Evolutionary conservation across 1,140 invertebrate species (phyloP), one percentile per base, ranked within the genome.

Genomic region (Drepana arcuata): DNA sequence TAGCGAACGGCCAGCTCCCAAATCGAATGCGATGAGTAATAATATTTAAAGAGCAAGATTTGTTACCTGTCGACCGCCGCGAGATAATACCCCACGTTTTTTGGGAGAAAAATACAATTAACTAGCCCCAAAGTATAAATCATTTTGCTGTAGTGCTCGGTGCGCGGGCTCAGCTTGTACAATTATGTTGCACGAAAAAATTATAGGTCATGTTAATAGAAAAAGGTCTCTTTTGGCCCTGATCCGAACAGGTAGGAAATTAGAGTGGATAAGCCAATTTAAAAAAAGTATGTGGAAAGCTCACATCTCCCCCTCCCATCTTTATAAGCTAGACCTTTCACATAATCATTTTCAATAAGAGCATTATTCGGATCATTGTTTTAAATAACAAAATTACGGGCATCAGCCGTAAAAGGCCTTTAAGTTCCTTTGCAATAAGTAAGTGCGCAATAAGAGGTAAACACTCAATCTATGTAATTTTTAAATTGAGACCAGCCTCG

Each of bases 21-120:
- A 79, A 78, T 79, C 74, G 71, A 77, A 74, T 73, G 51, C 78
- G 74, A 78, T 82, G 78, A 82, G 73, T 82, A 82, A 81, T 77
- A 78, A 68, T 81, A 79, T 79, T 79, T 77, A 75, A 79, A 75
- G 79, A 78, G 66, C 58, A 73, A 78, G 72, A 81, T 79, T 78
- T 81, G 70, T 77, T 78, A 78, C 78, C 78, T 82, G 78, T 82
- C 71, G 58, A 52, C 62, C 67, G 61, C 40, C 46, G 48, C 47
- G 47, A 77, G 70, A 78, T 78, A 75, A 77, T 70, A 59, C 68
- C 54, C 56, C 36, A 43, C 44, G 55, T 71, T 73, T 78, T 79
- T 77, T 74, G 50, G 55, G 51, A 55, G 57, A 58, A 65, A 72
- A 74, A 77, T 66, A 80, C 69, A 80, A 80, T 80, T 75, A 77